Conservation (phyloP, 2,797 vertebrate species). For the Enteromius argenteus region DNA sequence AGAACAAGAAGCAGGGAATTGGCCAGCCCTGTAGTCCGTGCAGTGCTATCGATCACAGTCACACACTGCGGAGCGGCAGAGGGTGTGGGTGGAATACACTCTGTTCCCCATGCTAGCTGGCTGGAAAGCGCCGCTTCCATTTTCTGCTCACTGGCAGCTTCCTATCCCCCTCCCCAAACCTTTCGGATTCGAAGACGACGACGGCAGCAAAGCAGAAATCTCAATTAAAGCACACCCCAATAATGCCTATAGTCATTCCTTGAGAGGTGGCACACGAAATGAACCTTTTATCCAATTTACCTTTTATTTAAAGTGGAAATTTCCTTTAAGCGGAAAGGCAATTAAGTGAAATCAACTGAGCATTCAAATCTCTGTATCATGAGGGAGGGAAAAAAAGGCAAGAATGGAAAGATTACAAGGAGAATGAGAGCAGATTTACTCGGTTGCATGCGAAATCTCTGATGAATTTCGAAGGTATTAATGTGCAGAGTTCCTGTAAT, state of each 20-base stretch:
- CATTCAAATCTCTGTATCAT: constrained; percentile 82
- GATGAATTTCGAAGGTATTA: constrained; percentile 79
- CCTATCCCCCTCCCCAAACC: constrained; percentile 56
- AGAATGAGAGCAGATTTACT: constrained; percentile 80
- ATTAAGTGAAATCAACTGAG: constrained; percentile 85
- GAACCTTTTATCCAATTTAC: constrained; percentile 83
- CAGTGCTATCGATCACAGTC: constrained; percentile 81
- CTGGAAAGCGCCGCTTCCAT: constrained; percentile 78
- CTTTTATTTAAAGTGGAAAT: constrained; percentile 82
- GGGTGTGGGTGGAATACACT: constrained; percentile 77
- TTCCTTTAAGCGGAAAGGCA: constrained; percentile 83
- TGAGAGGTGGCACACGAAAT: constrained; percentile 79
- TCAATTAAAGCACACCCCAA: constrained; percentile 80
- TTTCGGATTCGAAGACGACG: constrained; percentile 11
- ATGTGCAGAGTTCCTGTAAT: constrained; percentile 82
- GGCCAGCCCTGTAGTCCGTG: constrained; percentile 66
- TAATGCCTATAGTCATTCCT: constrained; percentile 80
- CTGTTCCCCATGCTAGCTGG: constrained; percentile 77
- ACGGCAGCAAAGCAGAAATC: constrained; percentile 83
- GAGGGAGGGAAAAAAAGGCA: constrained; percentile 55
- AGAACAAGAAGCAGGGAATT: constrained; percentile 72
- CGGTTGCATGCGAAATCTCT: constrained; percentile 74
- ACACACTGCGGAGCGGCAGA: constrained; percentile 69
- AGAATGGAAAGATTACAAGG: constrained; percentile 77
- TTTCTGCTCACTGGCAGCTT: constrained; percentile 68